Percentiles rank a stretch among this genome's conserved stretches.
Evolutionary conservation across 2,797 vertebrate genomes (phyloP).

Genomic region (Anguilla marmorata): DNA sequence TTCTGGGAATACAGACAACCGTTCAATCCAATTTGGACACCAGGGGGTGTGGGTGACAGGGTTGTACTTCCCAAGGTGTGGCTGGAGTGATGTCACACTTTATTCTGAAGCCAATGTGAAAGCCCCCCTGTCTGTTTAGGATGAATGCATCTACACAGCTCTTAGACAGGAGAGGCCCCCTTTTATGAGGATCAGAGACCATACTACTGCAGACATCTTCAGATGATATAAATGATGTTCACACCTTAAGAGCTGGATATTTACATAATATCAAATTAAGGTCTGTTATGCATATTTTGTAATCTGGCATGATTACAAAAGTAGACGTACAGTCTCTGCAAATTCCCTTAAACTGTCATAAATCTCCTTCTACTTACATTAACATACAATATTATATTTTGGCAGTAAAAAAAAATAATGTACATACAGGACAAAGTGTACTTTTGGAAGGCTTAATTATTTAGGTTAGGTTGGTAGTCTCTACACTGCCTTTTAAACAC

Average conservation of each 20-base stretch:
- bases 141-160: neutral
- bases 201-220: neutral
- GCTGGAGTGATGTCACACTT: conserved; percentile 47
- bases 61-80: conserved; percentile 67
- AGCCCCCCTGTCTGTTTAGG: neutral
- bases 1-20: conserved; percentile 75
- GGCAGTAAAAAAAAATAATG: neutral
- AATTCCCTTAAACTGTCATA: neutral
- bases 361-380: neutral
- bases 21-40: conserved; percentile 65
- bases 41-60: conserved; percentile 50
- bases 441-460: neutral
- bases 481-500: neutral
- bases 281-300: neutral
- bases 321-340: neutral
- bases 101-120: neutral
- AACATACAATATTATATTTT: neutral
- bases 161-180: neutral
- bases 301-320: neutral
- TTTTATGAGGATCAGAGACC: neutral
- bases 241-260: neutral
- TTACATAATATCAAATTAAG: neutral
- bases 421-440: neutral
- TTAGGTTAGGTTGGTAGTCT: neutral
- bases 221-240: neutral